phyloP scores from a whole-genome alignment of 2,888 invertebrate species.

The Heliconius charithonia region DNA sequence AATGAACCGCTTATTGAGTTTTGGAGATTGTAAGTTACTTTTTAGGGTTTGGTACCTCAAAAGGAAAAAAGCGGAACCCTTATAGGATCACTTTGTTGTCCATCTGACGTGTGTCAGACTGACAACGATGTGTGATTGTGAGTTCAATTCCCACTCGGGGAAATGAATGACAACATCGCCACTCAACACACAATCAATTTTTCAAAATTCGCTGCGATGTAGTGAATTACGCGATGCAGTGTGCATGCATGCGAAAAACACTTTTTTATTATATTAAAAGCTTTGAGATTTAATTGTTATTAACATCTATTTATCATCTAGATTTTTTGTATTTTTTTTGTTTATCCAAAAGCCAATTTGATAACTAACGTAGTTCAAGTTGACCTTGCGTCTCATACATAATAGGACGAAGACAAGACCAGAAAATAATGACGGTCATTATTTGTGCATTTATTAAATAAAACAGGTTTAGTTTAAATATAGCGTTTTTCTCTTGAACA shows the following conservation, averaged over 20 bases:
- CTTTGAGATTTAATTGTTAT: background rate
- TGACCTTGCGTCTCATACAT: slow-evolving; percentile 12
- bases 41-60: too few species aligned
- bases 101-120: too few species aligned
- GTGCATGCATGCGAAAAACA: too few species aligned
- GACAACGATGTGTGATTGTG: background rate
- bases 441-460: background rate
- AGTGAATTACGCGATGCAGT: too few species aligned
- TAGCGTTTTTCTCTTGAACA: background rate
- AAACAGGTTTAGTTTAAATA: background rate
- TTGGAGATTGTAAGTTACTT: too few species aligned
- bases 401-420: background rate
- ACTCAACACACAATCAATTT: too few species aligned
- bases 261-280: too few species aligned
- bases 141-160: background rate
- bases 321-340: background rate
- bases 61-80: too few species aligned
- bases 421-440: background rate
- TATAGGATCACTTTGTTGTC: too few species aligned
- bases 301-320: background rate
- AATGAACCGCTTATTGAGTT: too few species aligned
- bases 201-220: too few species aligned
- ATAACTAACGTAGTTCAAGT: background rate
- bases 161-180: background rate
- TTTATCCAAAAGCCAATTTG: too few species aligned